Base-by-base conservation (phyloP, 2,888 invertebrate genomes). In the Phalera bucephala region DNA sequence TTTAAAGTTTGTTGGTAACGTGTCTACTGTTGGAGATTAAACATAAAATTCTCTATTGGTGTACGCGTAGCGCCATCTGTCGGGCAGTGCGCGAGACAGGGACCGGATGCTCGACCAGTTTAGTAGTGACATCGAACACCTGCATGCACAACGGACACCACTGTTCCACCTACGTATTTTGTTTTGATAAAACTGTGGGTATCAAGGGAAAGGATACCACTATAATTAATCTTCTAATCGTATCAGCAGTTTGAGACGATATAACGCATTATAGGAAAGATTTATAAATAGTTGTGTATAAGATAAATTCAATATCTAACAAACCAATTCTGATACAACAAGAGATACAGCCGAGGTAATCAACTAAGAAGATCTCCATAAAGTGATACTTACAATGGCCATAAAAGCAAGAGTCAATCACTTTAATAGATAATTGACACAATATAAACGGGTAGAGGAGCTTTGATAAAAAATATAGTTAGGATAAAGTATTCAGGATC, bases 51-150 rank as follows among this genome's bases (percentile, higher is more conserved):
- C n/a, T n/a, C n/a, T n/a, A n/a, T n/a, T n/a, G n/a, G n/a, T n/a
- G n/a, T n/a, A 61, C 67, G 47, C 45, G 67, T 69, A 66, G 62
- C 80, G 86, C 85, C 87, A 88, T 88, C 88, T 88, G 87, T 76
- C 66, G 70, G 59, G 43, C 67, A 66, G 52, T 42, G 52, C 50
- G 60, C 57, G 61, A 63, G 53, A 55, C 66, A 51, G 53, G 50
- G 74, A 76, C 88, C 87, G 88, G 88, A 88, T 88, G 68, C 85
- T 71, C 73, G 77, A 89, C 88, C 88, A 85, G 88, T 89, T 87
- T 80, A 69, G 66, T 72, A 70, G 73, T 69, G 80, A 82, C 79
- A 80, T 71, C 69, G 76, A 76, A 80, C 86, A 87, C 87, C 87
- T 87, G 87, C 88, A 73, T 65, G 63, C 58, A 50, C 53, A 64